phyloP scores from a whole-genome alignment of 2,113 vertebrate species.

The Seriola rivoliana region DNA sequence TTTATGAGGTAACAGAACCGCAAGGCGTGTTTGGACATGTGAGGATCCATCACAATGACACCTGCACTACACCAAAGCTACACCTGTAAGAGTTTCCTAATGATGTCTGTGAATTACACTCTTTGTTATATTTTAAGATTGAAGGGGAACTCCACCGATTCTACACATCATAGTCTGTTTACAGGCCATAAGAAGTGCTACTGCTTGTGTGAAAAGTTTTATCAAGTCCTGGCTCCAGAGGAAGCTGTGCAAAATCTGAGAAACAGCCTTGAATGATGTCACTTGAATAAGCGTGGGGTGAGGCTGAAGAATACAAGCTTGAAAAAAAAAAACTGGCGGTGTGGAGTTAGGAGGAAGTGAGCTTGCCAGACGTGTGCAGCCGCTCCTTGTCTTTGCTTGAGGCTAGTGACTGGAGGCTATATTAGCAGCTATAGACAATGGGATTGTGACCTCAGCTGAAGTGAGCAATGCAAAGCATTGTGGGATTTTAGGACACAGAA shows the following conservation, averaged over 20 bases:
- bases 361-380: not conserved
- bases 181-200: not conserved
- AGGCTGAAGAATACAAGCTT: not conserved
- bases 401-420: not conserved
- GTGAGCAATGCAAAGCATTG: too few relatives aligned
- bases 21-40: conserved; percentile 64
- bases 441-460: too few relatives aligned
- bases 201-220: not conserved
- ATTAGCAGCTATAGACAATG: not conserved
- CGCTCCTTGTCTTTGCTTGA: not conserved
- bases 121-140: not conserved
- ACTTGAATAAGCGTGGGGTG: not conserved
- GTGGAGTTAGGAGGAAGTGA: not conserved
- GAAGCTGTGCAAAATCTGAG: not conserved
- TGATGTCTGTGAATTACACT: not conserved
- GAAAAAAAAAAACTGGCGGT: not conserved
- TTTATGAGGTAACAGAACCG: conserved; percentile 51
- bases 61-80: conserved; percentile 40
- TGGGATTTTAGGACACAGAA: too few relatives aligned
- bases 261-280: not conserved
- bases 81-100: conserved; percentile 42
- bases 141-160: not conserved
- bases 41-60: conserved; percentile 54
- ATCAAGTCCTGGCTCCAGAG: not conserved
- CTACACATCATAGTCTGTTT: not conserved